These are phyloP conservation scores for Gnatocerus cornutus DNA, from an alignment of 2,888 invertebrate species.

Conservation along the genomic window DNA sequence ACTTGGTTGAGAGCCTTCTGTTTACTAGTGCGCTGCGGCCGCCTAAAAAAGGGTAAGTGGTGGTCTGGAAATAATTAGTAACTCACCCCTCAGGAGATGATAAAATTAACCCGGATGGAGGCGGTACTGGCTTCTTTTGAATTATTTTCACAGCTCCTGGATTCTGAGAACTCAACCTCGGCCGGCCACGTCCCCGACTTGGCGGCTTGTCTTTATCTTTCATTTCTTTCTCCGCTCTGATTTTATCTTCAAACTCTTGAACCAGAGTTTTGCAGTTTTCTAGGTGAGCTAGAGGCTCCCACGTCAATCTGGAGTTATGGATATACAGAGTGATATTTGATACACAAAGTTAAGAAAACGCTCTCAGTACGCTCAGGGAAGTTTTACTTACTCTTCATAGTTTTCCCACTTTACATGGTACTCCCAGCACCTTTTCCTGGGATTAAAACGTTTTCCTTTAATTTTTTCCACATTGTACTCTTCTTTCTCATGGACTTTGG, in stretches of 20 bases:
- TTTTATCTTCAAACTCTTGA: constrained; percentile 86
- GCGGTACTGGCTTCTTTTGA: constrained; percentile 30
- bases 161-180: constrained; percentile 25
- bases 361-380: too few species aligned
- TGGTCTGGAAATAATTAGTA: neutral
- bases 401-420: constrained; percentile 92
- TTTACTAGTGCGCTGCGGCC: constrained; percentile 85
- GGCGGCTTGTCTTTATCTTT: constrained; percentile 66
- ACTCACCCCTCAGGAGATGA: constrained; percentile 59
- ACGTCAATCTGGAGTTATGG: constrained; percentile 78
- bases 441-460: constrained; percentile 87
- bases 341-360: too few species aligned
- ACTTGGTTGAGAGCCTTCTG: constrained; percentile 88
- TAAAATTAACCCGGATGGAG: constrained; percentile 28
- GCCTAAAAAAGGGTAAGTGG: constrained; percentile 67
- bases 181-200: constrained; percentile 68
- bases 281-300: constrained; percentile 87
- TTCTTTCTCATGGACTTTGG: constrained; percentile 34
- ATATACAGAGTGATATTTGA: constrained; percentile 17
- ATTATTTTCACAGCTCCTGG: constrained; percentile 31
- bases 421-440: constrained; percentile 83
- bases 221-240: constrained; percentile 79
- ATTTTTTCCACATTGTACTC: constrained; percentile 89
- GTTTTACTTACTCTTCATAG: constrained; percentile 78
- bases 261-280: constrained; percentile 84